phyloP scores from a whole-genome alignment of 2,797 vertebrate species.

The Silurus lanzhouensis region DNA sequence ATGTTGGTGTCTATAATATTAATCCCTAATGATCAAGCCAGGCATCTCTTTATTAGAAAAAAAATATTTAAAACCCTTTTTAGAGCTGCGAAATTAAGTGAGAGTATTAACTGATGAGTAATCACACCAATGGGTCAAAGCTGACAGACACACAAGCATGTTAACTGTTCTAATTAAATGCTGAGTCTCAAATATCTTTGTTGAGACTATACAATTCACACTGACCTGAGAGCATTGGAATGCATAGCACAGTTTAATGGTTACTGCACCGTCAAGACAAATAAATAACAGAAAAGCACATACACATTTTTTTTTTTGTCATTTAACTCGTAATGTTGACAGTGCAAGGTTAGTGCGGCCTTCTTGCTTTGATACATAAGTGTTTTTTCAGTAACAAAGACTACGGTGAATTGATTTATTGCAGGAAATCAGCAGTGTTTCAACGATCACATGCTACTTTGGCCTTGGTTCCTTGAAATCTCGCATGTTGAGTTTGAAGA shows the following conservation, averaged over 20 bases:
- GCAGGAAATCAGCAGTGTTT: constrained; percentile 32
- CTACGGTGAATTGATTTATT: neutral
- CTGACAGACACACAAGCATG: neutral
- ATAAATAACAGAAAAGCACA: constrained; percentile 6
- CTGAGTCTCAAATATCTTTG: constrained; percentile 12
- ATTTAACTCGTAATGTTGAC: neutral
- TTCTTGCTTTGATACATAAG: neutral
- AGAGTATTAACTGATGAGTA: constrained; percentile 26
- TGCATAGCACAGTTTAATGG: constrained; percentile 16
- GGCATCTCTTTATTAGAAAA: neutral
- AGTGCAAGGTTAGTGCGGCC: neutral
- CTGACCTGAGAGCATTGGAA: constrained; percentile 4
- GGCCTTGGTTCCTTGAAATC: constrained; percentile 14
- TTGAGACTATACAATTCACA: neutral
- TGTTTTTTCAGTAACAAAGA: neutral
- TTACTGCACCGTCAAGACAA: neutral
- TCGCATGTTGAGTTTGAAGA: constrained; percentile 21
- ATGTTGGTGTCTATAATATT: too few relatives aligned
- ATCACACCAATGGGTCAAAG: constrained; percentile 27
- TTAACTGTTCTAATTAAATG: neutral
- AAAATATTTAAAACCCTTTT: constrained; percentile 26
- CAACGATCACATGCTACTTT: constrained; percentile 25
- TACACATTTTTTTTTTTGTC: neutral
- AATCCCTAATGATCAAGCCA: too few relatives aligned
- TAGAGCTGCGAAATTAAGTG: constrained; percentile 21